Conservation (phyloP, 2,797 vertebrate species). For the Argya squamiceps region DNA sequence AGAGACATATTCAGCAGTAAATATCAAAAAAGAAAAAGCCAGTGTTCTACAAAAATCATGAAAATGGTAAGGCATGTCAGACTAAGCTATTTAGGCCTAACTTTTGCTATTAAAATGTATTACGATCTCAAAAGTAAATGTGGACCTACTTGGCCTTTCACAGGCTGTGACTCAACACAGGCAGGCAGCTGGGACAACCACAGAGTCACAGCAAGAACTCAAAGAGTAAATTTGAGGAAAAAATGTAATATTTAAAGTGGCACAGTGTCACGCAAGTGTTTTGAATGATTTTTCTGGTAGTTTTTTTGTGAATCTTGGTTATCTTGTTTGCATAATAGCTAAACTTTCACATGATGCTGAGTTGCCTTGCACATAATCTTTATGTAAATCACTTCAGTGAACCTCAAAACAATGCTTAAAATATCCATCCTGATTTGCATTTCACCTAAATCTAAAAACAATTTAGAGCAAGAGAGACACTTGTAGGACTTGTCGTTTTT, state of each 20-base stretch:
- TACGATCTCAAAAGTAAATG: background rate
- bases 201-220: background rate
- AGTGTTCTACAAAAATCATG: background rate
- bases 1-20: background rate
- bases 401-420: background rate
- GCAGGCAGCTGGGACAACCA: background rate
- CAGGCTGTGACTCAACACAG: background rate
- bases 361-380: background rate
- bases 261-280: background rate
- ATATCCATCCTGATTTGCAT: background rate
- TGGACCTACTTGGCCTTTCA: background rate
- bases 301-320: background rate
- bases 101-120: background rate
- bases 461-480: background rate
- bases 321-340: background rate
- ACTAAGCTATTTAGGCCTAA: background rate
- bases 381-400: background rate
- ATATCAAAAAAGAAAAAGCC: background rate
- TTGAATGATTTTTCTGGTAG: background rate
- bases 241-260: background rate
- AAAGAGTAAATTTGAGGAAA: background rate
- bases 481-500: rapidly evolving
- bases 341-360: background rate
- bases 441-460: background rate
- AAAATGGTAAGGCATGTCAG: background rate